Evolutionary conservation across 2,113 vertebrate genomes (phyloP).

Genomic region (Garra rufa): DNA sequence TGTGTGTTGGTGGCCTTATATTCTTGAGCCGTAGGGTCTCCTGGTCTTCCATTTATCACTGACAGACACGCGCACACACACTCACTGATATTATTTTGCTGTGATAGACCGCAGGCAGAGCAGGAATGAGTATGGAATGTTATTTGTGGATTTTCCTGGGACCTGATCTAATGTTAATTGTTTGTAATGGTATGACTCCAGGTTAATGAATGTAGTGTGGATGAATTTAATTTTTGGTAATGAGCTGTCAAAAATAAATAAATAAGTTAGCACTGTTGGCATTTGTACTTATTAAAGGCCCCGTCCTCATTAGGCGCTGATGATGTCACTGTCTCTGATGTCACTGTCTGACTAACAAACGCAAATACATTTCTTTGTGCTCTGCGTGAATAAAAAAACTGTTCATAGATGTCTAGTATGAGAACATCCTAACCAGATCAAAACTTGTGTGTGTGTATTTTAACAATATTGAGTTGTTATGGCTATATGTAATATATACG

Average conservation of each 20-base stretch:
- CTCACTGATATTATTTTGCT: constrained; percentile 1
- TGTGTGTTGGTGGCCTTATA: neutral
- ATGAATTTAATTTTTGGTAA: constrained; percentile 1
- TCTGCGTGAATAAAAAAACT: neutral
- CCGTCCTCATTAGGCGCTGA: neutral
- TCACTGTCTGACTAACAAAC: constrained; percentile 3
- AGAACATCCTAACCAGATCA: neutral
- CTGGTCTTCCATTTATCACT: constrained; percentile 19
- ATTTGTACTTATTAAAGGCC: constrained; percentile 46
- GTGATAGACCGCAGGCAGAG: constrained; percentile 1
- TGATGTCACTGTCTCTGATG: constrained; percentile 13
- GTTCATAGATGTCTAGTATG: neutral
- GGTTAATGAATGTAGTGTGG: constrained; percentile 22
- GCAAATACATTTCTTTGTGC: neutral
- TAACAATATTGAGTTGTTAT: neutral
- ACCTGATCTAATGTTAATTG: constrained; percentile 32
- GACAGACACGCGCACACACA: constrained; percentile 24
- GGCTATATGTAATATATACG: no score
- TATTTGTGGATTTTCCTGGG: constrained; percentile 7
- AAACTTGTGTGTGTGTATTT: neutral
- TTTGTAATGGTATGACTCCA: constrained; percentile 3
- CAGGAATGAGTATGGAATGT: neutral
- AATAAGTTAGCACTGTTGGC: neutral
- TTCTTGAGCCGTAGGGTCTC: neutral
- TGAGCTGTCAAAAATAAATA: constrained; percentile 26